Percentiles rank a stretch among this genome's conserved stretches.
Conservation (phyloP, 1,140 invertebrate species). For the Drosophila pseudoananassae region DNA sequence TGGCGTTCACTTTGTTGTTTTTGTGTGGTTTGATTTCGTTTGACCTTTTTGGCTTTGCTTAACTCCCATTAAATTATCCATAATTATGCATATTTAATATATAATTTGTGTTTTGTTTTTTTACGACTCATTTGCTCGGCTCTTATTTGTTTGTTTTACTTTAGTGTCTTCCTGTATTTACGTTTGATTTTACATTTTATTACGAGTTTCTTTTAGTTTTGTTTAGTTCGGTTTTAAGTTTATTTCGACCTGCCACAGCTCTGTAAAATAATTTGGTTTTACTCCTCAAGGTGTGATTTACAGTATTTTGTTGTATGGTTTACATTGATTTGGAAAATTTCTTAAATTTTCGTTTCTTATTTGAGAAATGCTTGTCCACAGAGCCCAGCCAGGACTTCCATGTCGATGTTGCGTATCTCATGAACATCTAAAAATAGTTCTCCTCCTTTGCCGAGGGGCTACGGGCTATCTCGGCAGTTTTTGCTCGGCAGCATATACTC, state of each 20-base stretch:
- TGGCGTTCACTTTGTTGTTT: conserved; percentile 50
- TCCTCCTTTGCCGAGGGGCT: conserved; percentile 27
- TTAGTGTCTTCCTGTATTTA: conserved; percentile 70
- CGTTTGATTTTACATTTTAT: conserved; percentile 78
- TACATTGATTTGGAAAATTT: conserved; percentile 34
- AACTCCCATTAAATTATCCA: conserved; percentile 63
- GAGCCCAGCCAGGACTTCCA: conserved; percentile 5
- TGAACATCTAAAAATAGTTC: conserved; percentile 50
- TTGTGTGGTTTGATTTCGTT: conserved; percentile 73
- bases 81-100: conserved; percentile 68
- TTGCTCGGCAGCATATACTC: conserved; percentile 23
- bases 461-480: conserved; percentile 13
- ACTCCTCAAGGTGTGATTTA: conserved; percentile 54
- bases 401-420: conserved; percentile 12
- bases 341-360: conserved; percentile 18
- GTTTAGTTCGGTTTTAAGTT: conserved; percentile 27
- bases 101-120: conserved; percentile 37
- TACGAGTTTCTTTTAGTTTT: conserved; percentile 52
- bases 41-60: conserved; percentile 61
- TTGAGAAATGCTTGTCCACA: conserved; percentile 10
- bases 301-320: conserved; percentile 41
- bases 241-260: conserved; percentile 26
- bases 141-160: conserved; percentile 24
- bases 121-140: conserved; percentile 34
- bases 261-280: conserved; percentile 44